These are phyloP conservation scores for Seriola dumerili DNA, from an alignment of 2,113 vertebrate genomes.

Conservation along the genomic window DNA sequence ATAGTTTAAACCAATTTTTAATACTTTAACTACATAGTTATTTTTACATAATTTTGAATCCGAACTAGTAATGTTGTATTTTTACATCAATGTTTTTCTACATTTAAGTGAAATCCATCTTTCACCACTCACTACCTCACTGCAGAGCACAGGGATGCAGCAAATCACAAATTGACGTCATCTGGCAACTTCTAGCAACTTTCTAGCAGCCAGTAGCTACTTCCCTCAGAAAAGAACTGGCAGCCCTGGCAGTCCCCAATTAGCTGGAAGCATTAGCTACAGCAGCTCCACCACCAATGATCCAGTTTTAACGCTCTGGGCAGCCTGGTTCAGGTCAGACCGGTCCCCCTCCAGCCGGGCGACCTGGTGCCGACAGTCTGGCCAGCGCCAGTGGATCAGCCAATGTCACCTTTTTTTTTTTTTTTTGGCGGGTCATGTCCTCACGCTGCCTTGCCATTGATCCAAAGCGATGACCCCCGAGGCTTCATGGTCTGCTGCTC, in stretches of 20 bases:
- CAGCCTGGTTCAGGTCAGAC: slow-evolving; percentile 36
- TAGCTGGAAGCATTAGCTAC: slow-evolving; percentile 48
- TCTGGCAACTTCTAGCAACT: slow-evolving; percentile 35
- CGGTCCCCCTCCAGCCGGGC: slow-evolving; percentile 45
- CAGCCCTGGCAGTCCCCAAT: slow-evolving; percentile 17
- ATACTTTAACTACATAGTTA: no score
- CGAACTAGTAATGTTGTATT: background rate
- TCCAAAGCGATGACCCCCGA: slow-evolving; percentile 32
- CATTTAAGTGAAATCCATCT: background rate
- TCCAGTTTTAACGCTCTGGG: slow-evolving; percentile 6
- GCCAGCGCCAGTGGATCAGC: slow-evolving; percentile 15
- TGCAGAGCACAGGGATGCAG: slow-evolving; percentile 14
- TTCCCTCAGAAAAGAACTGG: slow-evolving; percentile 33
- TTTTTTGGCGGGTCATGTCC: slow-evolving; percentile 17
- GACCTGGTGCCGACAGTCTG: slow-evolving; percentile 55
- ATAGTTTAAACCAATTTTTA: no score
- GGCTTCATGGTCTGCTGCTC: slow-evolving; percentile 46
- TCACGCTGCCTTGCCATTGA: slow-evolving; percentile 43
- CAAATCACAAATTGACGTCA: slow-evolving; percentile 47
- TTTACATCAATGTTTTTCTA: background rate
- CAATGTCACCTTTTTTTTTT: slow-evolving; percentile 64
- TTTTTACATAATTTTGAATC: no score
- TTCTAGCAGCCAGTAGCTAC: slow-evolving; percentile 20
- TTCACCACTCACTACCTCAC: background rate
- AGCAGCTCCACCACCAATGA: slow-evolving; percentile 12